Base-by-base conservation (phyloP, 2,888 invertebrate species). In the Eugnorisma glareosa region DNA sequence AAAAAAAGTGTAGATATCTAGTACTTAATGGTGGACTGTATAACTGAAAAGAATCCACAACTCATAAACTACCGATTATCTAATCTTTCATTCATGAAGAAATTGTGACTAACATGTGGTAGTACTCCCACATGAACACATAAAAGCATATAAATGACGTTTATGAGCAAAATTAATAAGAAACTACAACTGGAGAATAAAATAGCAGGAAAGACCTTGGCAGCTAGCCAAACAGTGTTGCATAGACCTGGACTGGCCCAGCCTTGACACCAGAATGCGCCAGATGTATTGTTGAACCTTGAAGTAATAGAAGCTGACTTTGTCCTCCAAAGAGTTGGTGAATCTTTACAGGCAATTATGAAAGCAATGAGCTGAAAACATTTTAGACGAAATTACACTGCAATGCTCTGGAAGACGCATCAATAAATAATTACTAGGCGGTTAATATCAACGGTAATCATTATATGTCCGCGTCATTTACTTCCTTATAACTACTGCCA, bases 241-340 rank as follows among this genome's bases (percentile, higher is more conserved):
- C 74, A 83, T 82, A 86, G 81, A 81, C 86, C 89, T 81, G 82
- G 79, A 85, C 75, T 82, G 84, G 76, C 87, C 87, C 77, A 85
- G 81, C 89, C 90, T 89, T 87, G 89, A 88, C 86, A 88, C 80
- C 79, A 79, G 82, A 79, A 77, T 85, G 90, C 87, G 82, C 89
- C 76, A 81, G 79, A 83, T 83, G 80, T 82, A 83, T 83, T 83
- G 84, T 82, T 76, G 66, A 84, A 81, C 84, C 83, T 88, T 85
- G 85, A 75, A 68, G 83, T 59, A 77, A 48, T 66, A 28, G 48
- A 24, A 63, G 40, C 81, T 77, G 57, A 63, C 66, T 75, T 75
- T 74, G 85, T 84, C 79, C 79, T 84, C 83, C 75, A 71, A 73
- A 51, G 71, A 67, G 28, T 28, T 82, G 15, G 31, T 43, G 45